A percentile compares a stretch with the other conserved stretches of the same genome.
Evolutionary conservation across 2,113 vertebrate genomes (phyloP).

Genomic region (Rhinoderma darwinii): DNA sequence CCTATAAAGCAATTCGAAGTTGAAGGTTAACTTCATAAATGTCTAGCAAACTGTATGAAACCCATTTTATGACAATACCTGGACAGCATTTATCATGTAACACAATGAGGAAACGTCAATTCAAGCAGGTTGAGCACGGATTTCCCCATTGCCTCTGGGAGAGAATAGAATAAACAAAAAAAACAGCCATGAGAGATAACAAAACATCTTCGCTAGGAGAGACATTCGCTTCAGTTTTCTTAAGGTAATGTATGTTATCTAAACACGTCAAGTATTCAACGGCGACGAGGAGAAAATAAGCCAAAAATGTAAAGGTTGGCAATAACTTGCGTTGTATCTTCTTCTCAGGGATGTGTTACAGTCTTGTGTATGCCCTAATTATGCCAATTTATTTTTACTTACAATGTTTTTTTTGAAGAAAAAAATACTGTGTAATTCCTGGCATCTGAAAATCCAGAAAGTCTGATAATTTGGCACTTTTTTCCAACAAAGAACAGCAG

Average conservation of each 20-base stretch:
- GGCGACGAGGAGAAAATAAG: not conserved
- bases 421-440: too few species aligned
- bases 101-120: not conserved
- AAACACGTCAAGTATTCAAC: not conserved
- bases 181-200: not conserved
- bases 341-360: too few species aligned
- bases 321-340: not conserved
- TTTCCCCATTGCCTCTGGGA: not conserved
- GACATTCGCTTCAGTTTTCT: not conserved
- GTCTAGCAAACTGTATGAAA: not conserved
- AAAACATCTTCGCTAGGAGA: too few species aligned
- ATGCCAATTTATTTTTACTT: too few species aligned
- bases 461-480: too few species aligned
- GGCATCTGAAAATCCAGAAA: too few species aligned
- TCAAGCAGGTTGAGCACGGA: conserved; percentile 22
- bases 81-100: not conserved
- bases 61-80: not conserved
- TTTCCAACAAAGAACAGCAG: too few species aligned
- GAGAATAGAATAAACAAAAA: not conserved
- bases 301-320: not conserved
- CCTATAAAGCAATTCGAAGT: not conserved
- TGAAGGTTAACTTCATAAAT: not conserved
- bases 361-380: too few species aligned
- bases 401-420: too few species aligned
- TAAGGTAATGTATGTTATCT: not conserved